These are phyloP conservation scores for Diabrotica balteata DNA, from an alignment of 2,888 invertebrate species.

Conservation along the genomic window DNA sequence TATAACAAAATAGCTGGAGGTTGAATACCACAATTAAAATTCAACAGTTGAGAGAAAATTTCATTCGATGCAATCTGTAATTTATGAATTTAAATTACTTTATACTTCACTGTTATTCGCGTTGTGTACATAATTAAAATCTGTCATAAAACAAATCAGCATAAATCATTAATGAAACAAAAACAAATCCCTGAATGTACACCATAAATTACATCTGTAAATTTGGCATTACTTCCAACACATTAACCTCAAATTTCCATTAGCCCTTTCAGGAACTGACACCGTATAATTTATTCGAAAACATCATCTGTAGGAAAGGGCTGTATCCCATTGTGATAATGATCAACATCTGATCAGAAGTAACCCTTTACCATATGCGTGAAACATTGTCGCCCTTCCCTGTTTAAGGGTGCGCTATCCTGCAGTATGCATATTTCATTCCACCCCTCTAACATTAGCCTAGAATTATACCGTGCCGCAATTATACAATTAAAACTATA, in stretches of 20 bases:
- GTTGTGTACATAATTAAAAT: slow-evolving; percentile 9
- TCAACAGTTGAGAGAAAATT: too few relatives aligned
- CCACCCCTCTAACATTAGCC: slow-evolving; percentile 51
- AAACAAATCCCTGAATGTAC: slow-evolving; percentile 24
- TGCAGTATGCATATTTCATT: slow-evolving; percentile 55
- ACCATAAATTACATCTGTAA: slow-evolving; percentile 40
- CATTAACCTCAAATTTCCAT: slow-evolving; percentile 46
- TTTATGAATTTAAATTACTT: too few relatives aligned
- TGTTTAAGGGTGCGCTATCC: slow-evolving; percentile 52
- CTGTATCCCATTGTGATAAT: slow-evolving; percentile 39
- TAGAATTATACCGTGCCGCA: slow-evolving; percentile 55
- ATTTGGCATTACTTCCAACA: slow-evolving; percentile 42
- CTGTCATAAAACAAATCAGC: slow-evolving; percentile 19
- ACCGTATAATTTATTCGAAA: slow-evolving; percentile 42
- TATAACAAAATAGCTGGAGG: too few relatives aligned
- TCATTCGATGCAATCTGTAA: too few relatives aligned
- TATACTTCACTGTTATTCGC: too few relatives aligned
- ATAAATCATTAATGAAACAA: slow-evolving; percentile 25
- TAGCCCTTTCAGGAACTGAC: slow-evolving; percentile 42
- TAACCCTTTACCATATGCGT: slow-evolving; percentile 53
- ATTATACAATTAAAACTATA: slow-evolving; percentile 55
- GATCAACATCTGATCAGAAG: slow-evolving; percentile 40
- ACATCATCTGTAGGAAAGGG: slow-evolving; percentile 39
- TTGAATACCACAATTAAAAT: too few relatives aligned
- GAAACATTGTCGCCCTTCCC: slow-evolving; percentile 57